Conservation (phyloP, 2,888 invertebrate species). For the Eucera pruinosa region DNA sequence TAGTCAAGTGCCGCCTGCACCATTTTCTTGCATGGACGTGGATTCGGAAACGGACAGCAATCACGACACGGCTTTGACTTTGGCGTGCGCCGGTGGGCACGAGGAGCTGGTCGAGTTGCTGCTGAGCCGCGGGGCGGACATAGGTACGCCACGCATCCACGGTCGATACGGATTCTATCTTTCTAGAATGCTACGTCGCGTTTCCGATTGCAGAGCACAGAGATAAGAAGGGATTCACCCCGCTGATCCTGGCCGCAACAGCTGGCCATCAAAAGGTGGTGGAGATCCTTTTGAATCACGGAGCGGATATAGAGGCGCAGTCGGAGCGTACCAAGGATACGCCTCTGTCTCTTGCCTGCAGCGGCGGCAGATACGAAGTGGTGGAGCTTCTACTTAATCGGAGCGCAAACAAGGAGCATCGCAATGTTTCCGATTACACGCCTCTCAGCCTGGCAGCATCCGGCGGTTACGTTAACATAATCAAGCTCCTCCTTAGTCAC, state of each 20-base stretch:
- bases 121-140: constrained; percentile 96
- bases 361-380: constrained; percentile 98
- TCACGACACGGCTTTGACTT: constrained; percentile 98
- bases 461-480: constrained; percentile 99
- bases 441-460: constrained; percentile 99
- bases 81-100: constrained; percentile 98
- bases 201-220: constrained; percentile 95
- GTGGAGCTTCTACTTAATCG: constrained; percentile 95
- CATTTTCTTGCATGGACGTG: constrained; percentile 94
- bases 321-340: constrained; percentile 99
- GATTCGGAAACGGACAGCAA: constrained; percentile 99
- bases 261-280: constrained; percentile 97
- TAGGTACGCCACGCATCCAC: constrained; percentile 84
- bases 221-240: constrained; percentile 99
- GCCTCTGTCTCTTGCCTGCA: constrained; percentile 98
- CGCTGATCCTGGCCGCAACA: constrained; percentile 98
- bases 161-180: too few relatives aligned
- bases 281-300: constrained; percentile 95
- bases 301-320: constrained; percentile 99
- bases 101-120: constrained; percentile 97
- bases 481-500: constrained; percentile 95
- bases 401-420: constrained; percentile 98
- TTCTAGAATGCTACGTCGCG: too few relatives aligned
- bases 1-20: constrained; percentile 84
- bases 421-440: constrained; percentile 99